Conservation (phyloP, 53 echinoderm and acorn worm genomes). For the Glandiceps talaboti region DNA sequence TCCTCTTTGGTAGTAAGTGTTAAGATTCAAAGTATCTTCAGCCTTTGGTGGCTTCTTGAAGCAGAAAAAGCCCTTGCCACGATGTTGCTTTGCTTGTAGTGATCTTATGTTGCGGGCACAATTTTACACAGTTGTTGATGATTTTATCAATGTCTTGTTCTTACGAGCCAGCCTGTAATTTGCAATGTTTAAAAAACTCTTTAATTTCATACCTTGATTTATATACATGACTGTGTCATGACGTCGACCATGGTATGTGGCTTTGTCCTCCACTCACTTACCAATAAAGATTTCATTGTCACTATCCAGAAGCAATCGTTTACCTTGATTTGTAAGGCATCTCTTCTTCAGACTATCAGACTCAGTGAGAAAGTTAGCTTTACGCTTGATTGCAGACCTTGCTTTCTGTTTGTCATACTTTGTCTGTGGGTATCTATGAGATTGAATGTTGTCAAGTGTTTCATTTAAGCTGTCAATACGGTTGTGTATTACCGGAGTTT, state of each 20-base stretch:
- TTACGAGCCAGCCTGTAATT: background rate
- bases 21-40: background rate
- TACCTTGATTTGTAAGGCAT: background rate
- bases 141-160: background rate
- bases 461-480: background rate
- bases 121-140: background rate
- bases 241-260: background rate
- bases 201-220: background rate
- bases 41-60: background rate
- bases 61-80: background rate
- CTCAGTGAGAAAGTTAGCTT: background rate
- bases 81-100: background rate
- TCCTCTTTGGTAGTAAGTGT: too few relatives aligned
- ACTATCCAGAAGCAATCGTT: background rate
- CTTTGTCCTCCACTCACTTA: background rate
- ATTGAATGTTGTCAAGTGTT: background rate
- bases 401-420: background rate
- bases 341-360: background rate
- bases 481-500: too few relatives aligned
- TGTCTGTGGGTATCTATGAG: background rate
- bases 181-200: background rate
- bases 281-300: background rate
- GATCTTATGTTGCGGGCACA: background rate
- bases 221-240: background rate
- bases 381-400: background rate